Evolutionary conservation across 1,140 invertebrate species (phyloP).

Genomic region (Drosophila equinoxialis): DNA sequence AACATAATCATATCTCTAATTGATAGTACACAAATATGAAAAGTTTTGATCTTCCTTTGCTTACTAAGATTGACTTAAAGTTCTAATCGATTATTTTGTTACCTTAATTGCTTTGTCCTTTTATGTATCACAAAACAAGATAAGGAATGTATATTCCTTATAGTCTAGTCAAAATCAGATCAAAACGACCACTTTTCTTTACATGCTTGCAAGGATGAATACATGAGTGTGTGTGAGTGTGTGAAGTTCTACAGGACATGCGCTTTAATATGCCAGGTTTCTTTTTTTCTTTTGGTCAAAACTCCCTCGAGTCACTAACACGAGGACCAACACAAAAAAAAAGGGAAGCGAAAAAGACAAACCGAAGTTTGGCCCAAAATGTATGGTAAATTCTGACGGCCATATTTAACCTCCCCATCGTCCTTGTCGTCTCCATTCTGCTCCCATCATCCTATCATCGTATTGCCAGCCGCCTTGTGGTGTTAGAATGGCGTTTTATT

Average conservation of each 20-base stretch:
- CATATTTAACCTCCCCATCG: slow-evolving; percentile 27
- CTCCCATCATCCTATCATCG: background rate
- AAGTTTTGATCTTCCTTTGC: too few relatives aligned
- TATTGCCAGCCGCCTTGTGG: slow-evolving; percentile 11
- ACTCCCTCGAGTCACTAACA: background rate
- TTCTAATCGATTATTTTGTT: too few relatives aligned
- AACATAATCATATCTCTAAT: too few relatives aligned
- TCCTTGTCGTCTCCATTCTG: background rate
- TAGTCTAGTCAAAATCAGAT: too few relatives aligned
- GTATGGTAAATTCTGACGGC: slow-evolving; percentile 24
- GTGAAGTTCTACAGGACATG: slow-evolving; percentile 12
- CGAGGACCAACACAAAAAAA: background rate
- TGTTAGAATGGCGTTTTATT: slow-evolving; percentile 23
- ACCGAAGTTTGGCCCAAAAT: slow-evolving; percentile 36
- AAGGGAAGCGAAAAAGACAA: background rate
- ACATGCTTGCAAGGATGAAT: background rate
- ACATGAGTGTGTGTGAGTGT: too few relatives aligned
- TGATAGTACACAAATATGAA: too few relatives aligned
- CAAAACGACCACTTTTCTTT: too few relatives aligned
- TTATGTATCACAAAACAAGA: too few relatives aligned
- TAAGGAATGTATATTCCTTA: too few relatives aligned
- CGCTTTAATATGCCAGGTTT: background rate
- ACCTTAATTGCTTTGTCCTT: too few relatives aligned
- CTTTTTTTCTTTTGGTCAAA: background rate
- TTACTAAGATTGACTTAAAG: too few relatives aligned